Evolutionary conservation across 2,888 invertebrate genomes (phyloP).

Genomic region (Nomada fabriciana): DNA sequence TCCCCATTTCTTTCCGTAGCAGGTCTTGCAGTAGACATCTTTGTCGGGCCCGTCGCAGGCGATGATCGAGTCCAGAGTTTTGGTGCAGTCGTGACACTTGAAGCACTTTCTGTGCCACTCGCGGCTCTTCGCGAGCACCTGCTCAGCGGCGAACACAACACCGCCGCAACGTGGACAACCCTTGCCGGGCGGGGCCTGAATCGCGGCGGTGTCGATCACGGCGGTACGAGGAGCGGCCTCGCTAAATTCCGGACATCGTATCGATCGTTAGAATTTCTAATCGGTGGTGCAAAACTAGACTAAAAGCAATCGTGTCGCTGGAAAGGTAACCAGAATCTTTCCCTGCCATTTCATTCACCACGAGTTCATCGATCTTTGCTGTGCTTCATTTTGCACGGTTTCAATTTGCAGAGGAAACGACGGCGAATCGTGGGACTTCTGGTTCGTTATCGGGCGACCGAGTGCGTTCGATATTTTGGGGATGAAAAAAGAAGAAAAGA

Average conservation of each 20-base stretch:
- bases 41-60: conserved; percentile 97
- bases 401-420: too few relatives aligned
- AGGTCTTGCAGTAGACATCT: conserved; percentile 98
- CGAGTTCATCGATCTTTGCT: too few relatives aligned
- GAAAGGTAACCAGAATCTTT: background rate
- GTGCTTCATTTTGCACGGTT: too few relatives aligned
- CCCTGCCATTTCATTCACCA: too few relatives aligned
- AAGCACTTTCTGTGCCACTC: conserved; percentile 98
- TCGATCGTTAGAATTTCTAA: background rate
- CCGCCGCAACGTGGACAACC: conserved; percentile 96
- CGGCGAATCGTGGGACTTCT: too few relatives aligned
- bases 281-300: too few relatives aligned
- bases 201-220: conserved; percentile 91
- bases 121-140: conserved; percentile 94
- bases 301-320: background rate
- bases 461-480: too few relatives aligned
- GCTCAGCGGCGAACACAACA: conserved; percentile 96
- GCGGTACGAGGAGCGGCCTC: conserved; percentile 92
- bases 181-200: conserved; percentile 93
- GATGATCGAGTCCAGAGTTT: conserved; percentile 97
- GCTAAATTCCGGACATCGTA: conserved; percentile 83
- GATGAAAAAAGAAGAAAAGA: background rate
- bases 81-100: conserved; percentile 96
- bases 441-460: too few relatives aligned
- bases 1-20: conserved; percentile 99